These are phyloP conservation scores for Phenganax stokvisi DNA, from an alignment of 92 coral and sea anemone genomes.

Conservation along the genomic window DNA sequence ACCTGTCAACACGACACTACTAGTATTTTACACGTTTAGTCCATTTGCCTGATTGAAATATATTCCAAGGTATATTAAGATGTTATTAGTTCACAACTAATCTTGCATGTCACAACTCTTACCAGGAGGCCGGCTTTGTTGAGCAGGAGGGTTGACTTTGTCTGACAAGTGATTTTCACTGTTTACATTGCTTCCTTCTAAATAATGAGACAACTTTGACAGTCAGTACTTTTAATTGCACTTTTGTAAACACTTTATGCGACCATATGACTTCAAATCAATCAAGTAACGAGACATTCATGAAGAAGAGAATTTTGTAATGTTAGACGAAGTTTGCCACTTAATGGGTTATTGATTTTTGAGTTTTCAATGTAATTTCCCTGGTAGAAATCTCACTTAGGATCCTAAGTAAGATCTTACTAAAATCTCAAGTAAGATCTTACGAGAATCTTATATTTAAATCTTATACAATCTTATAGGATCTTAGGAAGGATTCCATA, in stretches of 20 bases:
- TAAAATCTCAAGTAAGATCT: too few species aligned
- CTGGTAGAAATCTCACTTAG: too few species aligned
- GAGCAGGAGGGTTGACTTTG: constrained; percentile 14
- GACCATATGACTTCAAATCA: not conserved
- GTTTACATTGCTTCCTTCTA: constrained; percentile 34
- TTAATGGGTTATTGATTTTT: too few species aligned
- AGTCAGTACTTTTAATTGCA: not conserved
- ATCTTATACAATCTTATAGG: too few species aligned
- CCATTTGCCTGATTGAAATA: not conserved
- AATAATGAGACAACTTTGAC: not conserved
- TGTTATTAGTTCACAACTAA: not conserved
- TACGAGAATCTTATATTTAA: too few species aligned
- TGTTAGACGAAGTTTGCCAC: too few species aligned
- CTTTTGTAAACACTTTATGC: not conserved
- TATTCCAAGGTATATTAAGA: not conserved
- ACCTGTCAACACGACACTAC: too few species aligned
- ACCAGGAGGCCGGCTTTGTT: constrained; percentile 35
- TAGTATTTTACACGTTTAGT: not conserved
- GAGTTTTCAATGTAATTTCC: too few species aligned
- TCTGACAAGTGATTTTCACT: constrained; percentile 31
- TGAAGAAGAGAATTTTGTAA: not conserved
- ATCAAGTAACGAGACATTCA: not conserved
- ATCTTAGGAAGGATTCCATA: too few species aligned
- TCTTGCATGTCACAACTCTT: not conserved
- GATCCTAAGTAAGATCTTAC: too few species aligned